Percentiles rank a stretch among this genome's conserved stretches.
These are phyloP conservation scores for Patella caerulea DNA, from an alignment of 2,888 invertebrate species.

Conservation along the genomic window DNA sequence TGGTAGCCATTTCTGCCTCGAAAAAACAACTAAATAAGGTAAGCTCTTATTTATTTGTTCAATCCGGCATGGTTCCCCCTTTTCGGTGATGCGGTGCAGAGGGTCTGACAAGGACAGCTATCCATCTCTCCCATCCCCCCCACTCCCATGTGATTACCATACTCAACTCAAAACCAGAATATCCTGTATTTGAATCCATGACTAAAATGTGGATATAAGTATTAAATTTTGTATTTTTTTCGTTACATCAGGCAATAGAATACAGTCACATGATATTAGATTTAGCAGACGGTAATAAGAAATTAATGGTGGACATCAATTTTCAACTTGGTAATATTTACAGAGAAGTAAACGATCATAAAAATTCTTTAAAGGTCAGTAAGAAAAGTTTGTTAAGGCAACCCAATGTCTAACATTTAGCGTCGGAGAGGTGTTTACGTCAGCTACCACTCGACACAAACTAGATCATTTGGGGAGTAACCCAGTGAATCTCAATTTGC, in stretches of 20 bases:
- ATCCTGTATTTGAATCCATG: too few relatives aligned
- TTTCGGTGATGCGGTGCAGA: too few relatives aligned
- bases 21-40: constrained; percentile 38
- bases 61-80: too few relatives aligned
- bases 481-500: too few relatives aligned
- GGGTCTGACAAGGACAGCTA: too few relatives aligned
- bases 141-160: constrained; percentile 24
- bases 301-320: constrained; percentile 33
- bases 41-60: not conserved
- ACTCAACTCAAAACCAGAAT: too few relatives aligned
- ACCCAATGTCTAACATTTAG: not conserved
- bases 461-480: too few relatives aligned
- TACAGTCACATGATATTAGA: constrained; percentile 36
- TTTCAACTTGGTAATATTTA: constrained; percentile 50
- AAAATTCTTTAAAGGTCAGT: constrained; percentile 42
- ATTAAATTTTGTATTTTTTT: too few relatives aligned
- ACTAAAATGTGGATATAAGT: too few relatives aligned
- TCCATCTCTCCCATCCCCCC: constrained; percentile 11
- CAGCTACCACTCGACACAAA: too few relatives aligned
- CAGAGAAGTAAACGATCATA: constrained; percentile 45
- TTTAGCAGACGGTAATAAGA: constrained; percentile 24
- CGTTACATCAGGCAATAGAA: constrained; percentile 38
- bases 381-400: not conserved
- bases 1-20: constrained; percentile 34
- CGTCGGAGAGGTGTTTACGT: not conserved